These are phyloP conservation scores for Heliornis fulica DNA, from an alignment of 2,113 vertebrate species.

Conservation along the genomic window DNA sequence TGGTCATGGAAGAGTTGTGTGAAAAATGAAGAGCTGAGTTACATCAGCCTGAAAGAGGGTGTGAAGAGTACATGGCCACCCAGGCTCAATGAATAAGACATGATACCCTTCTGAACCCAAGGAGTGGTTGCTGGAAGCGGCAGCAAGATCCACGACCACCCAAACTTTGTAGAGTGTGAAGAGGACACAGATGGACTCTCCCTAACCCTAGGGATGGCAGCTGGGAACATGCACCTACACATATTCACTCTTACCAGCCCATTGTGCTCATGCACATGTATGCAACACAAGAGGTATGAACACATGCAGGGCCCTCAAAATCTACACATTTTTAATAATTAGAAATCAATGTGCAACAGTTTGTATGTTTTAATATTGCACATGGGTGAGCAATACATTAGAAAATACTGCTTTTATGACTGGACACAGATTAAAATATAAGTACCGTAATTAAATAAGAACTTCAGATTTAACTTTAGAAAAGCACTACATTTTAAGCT, in stretches of 20 bases:
- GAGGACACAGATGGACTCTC: neutral
- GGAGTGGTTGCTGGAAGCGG: slow-evolving; percentile 25
- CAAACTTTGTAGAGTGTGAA: neutral
- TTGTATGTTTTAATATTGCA: neutral
- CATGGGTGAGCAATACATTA: accelerated
- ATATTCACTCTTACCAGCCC: neutral
- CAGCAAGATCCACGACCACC: neutral
- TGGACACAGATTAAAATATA: neutral
- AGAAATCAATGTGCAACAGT: neutral
- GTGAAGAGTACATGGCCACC: slow-evolving; percentile 42
- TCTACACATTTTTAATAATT: neutral
- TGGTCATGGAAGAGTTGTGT: neutral
- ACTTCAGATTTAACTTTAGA: neutral
- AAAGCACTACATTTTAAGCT: neutral
- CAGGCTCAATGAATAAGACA: neutral
- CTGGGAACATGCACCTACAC: slow-evolving; percentile 49
- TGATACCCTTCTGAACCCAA: slow-evolving; percentile 2
- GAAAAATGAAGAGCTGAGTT: slow-evolving; percentile 1
- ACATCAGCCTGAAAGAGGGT: neutral
- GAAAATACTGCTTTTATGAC: neutral
- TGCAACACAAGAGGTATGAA: neutral
- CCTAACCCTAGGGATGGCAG: slow-evolving; percentile 16
- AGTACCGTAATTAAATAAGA: neutral
- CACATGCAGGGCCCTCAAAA: neutral
- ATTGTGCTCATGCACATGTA: neutral